These are phyloP conservation scores for Macaria notata DNA, from an alignment of 2,888 invertebrate species.

Conservation along the genomic window DNA sequence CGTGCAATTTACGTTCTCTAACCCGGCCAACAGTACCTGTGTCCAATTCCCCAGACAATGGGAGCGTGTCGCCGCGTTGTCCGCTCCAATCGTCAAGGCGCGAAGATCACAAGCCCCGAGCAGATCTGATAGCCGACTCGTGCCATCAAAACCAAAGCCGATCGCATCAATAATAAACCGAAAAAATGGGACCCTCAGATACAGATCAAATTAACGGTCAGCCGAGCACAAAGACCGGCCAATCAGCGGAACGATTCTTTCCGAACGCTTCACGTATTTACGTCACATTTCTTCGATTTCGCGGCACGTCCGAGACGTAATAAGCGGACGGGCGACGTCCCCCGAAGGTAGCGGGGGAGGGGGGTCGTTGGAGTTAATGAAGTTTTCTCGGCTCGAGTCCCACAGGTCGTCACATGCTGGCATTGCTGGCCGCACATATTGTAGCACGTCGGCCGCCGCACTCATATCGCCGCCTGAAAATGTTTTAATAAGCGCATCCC, in stretches of 20 bases:
- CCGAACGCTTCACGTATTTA: constrained; percentile 72
- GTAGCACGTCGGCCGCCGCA: constrained; percentile 66
- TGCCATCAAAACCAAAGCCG: constrained; percentile 50
- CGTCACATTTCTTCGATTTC: constrained; percentile 81
- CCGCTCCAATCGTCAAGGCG: constrained; percentile 20
- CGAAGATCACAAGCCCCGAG: constrained; percentile 17
- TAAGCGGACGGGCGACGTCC: constrained; percentile 62
- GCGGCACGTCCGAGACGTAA: constrained; percentile 80
- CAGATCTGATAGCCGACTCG: constrained; percentile 19
- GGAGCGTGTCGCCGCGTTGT: constrained; percentile 5
- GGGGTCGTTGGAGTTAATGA: constrained; percentile 79
- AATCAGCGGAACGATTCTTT: constrained; percentile 75
- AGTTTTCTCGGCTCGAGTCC: constrained; percentile 82
- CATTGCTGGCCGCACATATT: constrained; percentile 78
- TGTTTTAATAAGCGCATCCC: constrained; percentile 82
- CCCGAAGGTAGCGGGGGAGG: constrained; percentile 55
- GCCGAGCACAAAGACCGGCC: constrained; percentile 71
- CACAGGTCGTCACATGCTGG: constrained; percentile 81
- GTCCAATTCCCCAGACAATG: neutral
- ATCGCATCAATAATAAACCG: constrained; percentile 72
- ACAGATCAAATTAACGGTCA: constrained; percentile 79
- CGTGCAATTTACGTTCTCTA: neutral
- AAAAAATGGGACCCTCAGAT: constrained; percentile 59
- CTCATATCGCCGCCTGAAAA: constrained; percentile 75
- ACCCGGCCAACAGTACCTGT: neutral